These are phyloP conservation scores for Drosophila trapezifrons DNA, from an alignment of 1,140 invertebrate genomes.

Conservation along the genomic window DNA sequence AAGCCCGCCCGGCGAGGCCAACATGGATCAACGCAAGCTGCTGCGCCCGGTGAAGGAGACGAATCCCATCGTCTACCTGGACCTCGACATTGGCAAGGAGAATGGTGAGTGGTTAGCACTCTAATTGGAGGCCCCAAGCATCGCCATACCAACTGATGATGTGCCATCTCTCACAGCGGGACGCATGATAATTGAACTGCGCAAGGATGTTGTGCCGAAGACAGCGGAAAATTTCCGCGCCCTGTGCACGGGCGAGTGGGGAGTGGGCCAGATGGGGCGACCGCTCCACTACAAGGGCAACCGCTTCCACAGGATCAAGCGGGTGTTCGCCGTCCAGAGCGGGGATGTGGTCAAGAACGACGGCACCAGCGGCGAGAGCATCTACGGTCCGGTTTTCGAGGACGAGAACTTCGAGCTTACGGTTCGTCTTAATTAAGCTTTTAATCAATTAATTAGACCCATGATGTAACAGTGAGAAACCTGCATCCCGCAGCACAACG, in stretches of 20 bases:
- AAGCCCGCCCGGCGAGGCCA: constrained; percentile 28
- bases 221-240: constrained; percentile 96
- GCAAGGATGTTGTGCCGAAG: constrained; percentile 93
- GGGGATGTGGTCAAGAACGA: constrained; percentile 91
- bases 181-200: constrained; percentile 91
- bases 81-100: constrained; percentile 88
- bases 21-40: constrained; percentile 49
- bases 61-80: constrained; percentile 88
- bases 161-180: constrained; percentile 86
- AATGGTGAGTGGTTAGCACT: constrained; percentile 72
- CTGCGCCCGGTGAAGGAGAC: constrained; percentile 49
- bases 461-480: background rate
- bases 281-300: constrained; percentile 91
- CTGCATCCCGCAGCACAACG: constrained; percentile 83
- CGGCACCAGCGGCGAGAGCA: constrained; percentile 96
- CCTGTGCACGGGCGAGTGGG: constrained; percentile 94
- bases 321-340: constrained; percentile 93
- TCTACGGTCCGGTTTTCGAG: constrained; percentile 95
- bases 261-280: constrained; percentile 88
- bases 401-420: constrained; percentile 94
- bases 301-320: constrained; percentile 89
- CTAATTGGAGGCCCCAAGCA: constrained; percentile 14
- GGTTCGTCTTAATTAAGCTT: constrained; percentile 80
- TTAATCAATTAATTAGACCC: background rate
- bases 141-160: constrained; percentile 33